Conservation (phyloP, 2,113 vertebrate genomes). For the Apaloderma vittatum region DNA sequence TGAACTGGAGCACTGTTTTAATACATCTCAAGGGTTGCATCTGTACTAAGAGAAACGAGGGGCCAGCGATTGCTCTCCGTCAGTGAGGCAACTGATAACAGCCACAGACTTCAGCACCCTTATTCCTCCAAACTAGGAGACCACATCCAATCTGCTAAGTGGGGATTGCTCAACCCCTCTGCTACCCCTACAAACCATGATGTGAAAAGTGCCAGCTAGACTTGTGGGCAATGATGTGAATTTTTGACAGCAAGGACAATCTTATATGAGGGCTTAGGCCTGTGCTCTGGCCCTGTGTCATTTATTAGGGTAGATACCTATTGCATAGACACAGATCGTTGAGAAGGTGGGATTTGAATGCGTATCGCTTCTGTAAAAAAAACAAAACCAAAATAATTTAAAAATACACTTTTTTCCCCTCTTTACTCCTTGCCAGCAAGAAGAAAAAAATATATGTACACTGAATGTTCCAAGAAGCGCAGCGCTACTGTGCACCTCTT, state of each 20-base stretch:
- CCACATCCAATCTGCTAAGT: background rate
- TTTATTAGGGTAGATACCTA: background rate
- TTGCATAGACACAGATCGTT: background rate
- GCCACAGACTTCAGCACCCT: accelerated
- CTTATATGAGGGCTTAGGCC: background rate
- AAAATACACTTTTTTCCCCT: background rate
- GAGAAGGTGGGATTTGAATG: background rate
- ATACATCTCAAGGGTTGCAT: background rate
- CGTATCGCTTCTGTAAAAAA: background rate
- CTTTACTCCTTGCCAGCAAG: background rate
- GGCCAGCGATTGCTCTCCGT: background rate
- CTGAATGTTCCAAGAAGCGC: background rate
- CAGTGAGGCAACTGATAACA: background rate
- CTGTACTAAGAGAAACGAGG: background rate
- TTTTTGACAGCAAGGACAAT: background rate
- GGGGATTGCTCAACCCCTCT: background rate
- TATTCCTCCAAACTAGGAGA: background rate
- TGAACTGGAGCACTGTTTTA: background rate
- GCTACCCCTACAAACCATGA: accelerated
- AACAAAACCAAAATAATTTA: too few species aligned
- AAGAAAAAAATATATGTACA: background rate
- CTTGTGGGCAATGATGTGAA: background rate
- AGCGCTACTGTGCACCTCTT: too few species aligned
- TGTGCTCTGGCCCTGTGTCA: background rate
- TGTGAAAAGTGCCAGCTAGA: background rate